Conservation (phyloP, 2,797 vertebrate species). For the Pitangus sulphuratus region DNA sequence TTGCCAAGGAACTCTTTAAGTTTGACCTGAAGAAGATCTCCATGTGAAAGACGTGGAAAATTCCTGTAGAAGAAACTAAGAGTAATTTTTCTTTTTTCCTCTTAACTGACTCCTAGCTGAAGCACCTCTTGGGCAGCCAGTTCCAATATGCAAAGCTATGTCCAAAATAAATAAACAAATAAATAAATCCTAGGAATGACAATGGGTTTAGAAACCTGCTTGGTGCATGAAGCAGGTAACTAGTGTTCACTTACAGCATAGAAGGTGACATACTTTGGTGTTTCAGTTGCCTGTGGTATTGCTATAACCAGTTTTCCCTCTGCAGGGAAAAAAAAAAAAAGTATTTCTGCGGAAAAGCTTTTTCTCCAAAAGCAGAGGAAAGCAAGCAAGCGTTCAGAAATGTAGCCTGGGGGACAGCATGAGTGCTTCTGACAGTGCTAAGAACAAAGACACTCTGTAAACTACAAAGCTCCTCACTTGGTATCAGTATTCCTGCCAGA, state of each 20-base stretch:
- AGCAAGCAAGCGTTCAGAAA: not conserved
- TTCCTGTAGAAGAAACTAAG: not conserved
- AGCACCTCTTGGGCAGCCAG: not conserved
- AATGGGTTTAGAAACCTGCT: not conserved
- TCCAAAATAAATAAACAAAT: not conserved
- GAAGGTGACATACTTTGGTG: not conserved
- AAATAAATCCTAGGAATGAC: not conserved
- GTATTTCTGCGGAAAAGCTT: not conserved
- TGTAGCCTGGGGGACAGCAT: not conserved
- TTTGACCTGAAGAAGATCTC: conserved; percentile 1
- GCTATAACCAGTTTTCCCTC: not conserved
- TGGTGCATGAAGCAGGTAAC: not conserved
- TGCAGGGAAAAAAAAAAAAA: not conserved
- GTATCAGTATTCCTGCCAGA: not conserved
- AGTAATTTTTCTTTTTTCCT: not conserved
- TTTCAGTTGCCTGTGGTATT: not conserved
- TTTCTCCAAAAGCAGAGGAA: not conserved
- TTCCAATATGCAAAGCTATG: not conserved
- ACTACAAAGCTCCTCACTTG: not conserved
- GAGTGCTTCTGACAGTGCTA: not conserved
- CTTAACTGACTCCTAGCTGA: not conserved
- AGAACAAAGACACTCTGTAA: not conserved
- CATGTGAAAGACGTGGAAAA: not conserved
- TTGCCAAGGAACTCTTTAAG: not conserved
- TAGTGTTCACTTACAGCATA: not conserved